Evolutionary conservation across 2,888 invertebrate species (phyloP).

Genomic region (Andrena minutula): DNA sequence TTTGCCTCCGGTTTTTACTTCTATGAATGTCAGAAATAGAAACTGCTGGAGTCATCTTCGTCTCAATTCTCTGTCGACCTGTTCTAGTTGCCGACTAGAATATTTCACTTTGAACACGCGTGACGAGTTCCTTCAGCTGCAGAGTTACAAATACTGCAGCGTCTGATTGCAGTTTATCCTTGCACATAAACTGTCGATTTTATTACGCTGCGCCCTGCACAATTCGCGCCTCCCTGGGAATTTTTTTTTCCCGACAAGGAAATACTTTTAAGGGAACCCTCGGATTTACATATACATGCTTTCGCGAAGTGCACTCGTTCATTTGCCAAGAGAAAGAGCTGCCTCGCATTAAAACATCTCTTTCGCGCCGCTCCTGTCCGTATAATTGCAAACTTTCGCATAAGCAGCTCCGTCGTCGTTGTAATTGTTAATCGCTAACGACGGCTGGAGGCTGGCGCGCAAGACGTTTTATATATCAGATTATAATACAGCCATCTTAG

Average conservation of each 20-base stretch:
- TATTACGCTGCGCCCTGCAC: background rate
- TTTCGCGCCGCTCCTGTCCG: background rate
- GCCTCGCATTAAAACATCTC: slow-evolving; percentile 1
- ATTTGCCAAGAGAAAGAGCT: slow-evolving; percentile 9
- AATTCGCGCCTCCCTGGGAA: background rate
- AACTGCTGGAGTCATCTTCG: too few relatives aligned
- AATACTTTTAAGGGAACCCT: slow-evolving; percentile 1
- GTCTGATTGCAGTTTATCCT: background rate
- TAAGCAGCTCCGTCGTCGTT: background rate
- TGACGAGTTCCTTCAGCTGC: too few relatives aligned
- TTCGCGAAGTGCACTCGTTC: slow-evolving; percentile 16
- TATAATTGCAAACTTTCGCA: slow-evolving; percentile 14
- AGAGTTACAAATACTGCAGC: too few relatives aligned
- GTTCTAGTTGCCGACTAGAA: background rate
- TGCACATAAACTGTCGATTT: slow-evolving; percentile 4
- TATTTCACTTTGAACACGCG: background rate
- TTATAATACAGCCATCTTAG: background rate
- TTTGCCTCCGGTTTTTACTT: background rate
- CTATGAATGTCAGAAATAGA: background rate
- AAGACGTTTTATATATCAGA: background rate
- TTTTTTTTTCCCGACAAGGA: background rate
- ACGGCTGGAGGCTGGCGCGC: background rate
- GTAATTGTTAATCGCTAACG: background rate
- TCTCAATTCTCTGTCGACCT: background rate
- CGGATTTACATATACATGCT: slow-evolving; percentile 23